These are phyloP conservation scores for Acyrthosiphon pisum DNA, from an alignment of 1,140 invertebrate species.

Conservation along the genomic window DNA sequence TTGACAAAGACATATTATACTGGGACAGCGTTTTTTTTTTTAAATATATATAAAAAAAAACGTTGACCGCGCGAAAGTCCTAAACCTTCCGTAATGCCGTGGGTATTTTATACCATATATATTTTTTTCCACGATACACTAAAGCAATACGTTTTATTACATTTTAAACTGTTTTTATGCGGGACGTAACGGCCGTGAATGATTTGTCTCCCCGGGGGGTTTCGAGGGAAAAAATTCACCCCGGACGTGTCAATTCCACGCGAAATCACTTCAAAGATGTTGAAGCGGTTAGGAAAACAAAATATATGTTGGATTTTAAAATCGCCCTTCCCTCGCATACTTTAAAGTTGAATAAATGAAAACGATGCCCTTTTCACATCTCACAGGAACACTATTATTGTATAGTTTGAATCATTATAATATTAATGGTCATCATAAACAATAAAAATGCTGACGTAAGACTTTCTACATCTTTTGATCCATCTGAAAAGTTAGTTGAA, in stretches of 20 bases:
- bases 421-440: neutral
- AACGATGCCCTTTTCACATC: neutral
- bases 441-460: constrained; percentile 15
- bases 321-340: neutral
- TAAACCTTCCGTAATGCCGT: constrained; percentile 46
- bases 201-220: constrained; percentile 50
- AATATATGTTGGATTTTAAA: constrained; percentile 45
- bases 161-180: constrained; percentile 57
- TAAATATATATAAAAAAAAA: constrained; percentile 45
- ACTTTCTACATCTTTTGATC: neutral
- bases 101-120: constrained; percentile 46
- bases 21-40: constrained; percentile 34
- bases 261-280: constrained; percentile 54
- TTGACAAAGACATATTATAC: constrained; percentile 57
- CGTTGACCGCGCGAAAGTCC: constrained; percentile 55
- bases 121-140: constrained; percentile 30
- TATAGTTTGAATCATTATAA: neutral
- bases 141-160: constrained; percentile 55
- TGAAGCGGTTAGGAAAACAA: constrained; percentile 41
- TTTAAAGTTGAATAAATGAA: constrained; percentile 36
- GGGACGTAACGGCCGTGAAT: constrained; percentile 54
- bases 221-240: constrained; percentile 55
- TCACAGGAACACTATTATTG: neutral
- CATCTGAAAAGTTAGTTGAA: neutral
- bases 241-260: constrained; percentile 53